A percentile compares a stretch with the other conserved stretches of the same genome.
Conservation (phyloP, 2,113 vertebrate species). For the Thryonomys swinderianus region DNA sequence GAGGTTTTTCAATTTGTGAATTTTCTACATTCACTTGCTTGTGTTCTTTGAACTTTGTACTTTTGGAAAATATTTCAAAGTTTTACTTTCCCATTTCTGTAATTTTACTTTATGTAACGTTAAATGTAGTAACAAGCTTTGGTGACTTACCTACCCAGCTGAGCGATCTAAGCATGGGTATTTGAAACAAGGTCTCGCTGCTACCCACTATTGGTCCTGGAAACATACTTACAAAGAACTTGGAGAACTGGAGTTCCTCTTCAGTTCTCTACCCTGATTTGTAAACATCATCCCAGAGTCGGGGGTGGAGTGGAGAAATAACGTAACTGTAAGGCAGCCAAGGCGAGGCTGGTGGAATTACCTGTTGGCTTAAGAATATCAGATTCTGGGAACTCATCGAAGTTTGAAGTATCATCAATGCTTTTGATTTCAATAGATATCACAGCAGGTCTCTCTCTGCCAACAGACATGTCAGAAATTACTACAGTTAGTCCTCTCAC, state of each 20-base stretch:
- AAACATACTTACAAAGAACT: conserved; percentile 13
- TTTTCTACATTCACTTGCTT: neutral
- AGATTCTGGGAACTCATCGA: conserved; percentile 98
- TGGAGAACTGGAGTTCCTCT: neutral
- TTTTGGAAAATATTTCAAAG: neutral
- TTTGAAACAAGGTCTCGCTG: neutral
- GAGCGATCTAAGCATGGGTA: neutral
- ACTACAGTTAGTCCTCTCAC: neutral
- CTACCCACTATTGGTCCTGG: neutral
- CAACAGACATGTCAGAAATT: conserved; percentile 72
- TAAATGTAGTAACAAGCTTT: neutral
- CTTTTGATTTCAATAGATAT: conserved; percentile 99
- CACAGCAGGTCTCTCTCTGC: conserved; percentile 97
- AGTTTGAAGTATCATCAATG: conserved; percentile 99
- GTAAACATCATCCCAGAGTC: neutral
- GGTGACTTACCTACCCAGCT: neutral
- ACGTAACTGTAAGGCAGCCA: neutral
- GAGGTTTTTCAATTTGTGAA: neutral
- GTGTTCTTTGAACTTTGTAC: neutral
- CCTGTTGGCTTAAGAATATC: conserved; percentile 98
- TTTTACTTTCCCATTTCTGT: neutral
- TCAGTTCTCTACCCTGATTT: neutral
- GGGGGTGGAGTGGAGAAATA: neutral
- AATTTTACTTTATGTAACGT: neutral
- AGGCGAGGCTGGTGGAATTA: conserved; percentile 74